phyloP scores from a whole-genome alignment of 2,888 invertebrate species.

The Cerceris rybyensis region DNA sequence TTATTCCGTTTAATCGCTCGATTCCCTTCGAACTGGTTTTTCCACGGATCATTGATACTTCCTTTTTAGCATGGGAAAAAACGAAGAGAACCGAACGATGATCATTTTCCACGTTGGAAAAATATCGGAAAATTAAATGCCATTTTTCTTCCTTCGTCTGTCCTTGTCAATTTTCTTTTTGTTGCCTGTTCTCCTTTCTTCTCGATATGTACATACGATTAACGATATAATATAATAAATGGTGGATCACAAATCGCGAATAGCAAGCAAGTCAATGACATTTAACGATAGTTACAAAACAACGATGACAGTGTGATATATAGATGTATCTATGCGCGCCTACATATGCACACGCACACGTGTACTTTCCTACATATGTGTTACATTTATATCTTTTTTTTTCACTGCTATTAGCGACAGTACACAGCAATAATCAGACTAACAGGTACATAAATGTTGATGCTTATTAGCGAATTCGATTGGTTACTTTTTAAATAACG shows the following conservation, averaged over 20 bases:
- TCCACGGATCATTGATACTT: too few species aligned
- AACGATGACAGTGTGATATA: conserved; percentile 51
- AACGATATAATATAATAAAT: conserved; percentile 37
- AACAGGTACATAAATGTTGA: conserved; percentile 59
- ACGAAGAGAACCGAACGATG: too few species aligned
- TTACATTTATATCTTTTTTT: conserved; percentile 51
- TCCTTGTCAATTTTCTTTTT: not conserved
- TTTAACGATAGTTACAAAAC: conserved; percentile 65
- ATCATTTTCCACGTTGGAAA: too few species aligned
- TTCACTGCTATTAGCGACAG: conserved; percentile 39
- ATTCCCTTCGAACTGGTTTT: too few species aligned
- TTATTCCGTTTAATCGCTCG: too few species aligned
- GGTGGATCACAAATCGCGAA: conserved; percentile 52
- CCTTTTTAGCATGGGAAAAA: too few species aligned
- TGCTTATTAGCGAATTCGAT: conserved; percentile 33
- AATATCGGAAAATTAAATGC: too few species aligned
- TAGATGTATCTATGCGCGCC: conserved; percentile 41
- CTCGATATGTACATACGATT: conserved; percentile 62
- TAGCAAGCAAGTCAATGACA: conserved; percentile 63
- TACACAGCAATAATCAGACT: conserved; percentile 56
- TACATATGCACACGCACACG: conserved; percentile 32
- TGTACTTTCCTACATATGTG: conserved; percentile 17
- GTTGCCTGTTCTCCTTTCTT: not conserved
- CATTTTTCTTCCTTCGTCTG: not conserved
- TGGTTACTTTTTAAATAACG: not conserved